Evolutionary conservation across 2,113 vertebrate species (phyloP).

Genomic region (Scolopax mira): DNA sequence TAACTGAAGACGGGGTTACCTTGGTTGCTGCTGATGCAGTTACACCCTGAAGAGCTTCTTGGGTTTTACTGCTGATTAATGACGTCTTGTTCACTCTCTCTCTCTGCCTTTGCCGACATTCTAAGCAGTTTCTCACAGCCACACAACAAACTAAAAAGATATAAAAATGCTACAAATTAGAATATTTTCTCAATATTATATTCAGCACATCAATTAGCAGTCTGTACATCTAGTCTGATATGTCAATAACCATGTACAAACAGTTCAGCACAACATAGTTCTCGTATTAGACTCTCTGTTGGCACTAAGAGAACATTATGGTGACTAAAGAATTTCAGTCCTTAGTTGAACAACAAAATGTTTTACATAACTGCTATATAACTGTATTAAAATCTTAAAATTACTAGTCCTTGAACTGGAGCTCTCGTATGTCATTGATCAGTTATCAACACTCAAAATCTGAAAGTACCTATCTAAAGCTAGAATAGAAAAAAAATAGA

Average conservation of each 20-base stretch:
- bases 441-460: neutral
- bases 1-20: conserved; percentile 69
- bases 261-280: neutral
- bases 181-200: neutral
- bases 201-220: neutral
- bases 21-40: conserved; percentile 74
- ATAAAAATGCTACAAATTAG: conserved; percentile 17
- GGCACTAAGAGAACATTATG: neutral
- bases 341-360: neutral
- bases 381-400: neutral
- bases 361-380: neutral
- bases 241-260: neutral
- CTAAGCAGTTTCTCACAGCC: conserved; percentile 93
- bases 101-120: conserved; percentile 90
- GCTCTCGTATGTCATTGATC: neutral
- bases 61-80: conserved; percentile 80
- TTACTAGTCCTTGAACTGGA: neutral
- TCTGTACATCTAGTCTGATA: neutral
- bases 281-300: neutral
- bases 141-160: conserved; percentile 90
- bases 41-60: conserved; percentile 80
- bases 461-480: neutral
- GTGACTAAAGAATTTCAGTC: neutral
- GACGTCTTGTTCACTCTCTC: conserved; percentile 79
- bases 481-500: neutral